Evolutionary conservation across 30 jellyfish, hydroid and myxozoan species (phyloP).

Genomic region (Aurelia sp.): DNA sequence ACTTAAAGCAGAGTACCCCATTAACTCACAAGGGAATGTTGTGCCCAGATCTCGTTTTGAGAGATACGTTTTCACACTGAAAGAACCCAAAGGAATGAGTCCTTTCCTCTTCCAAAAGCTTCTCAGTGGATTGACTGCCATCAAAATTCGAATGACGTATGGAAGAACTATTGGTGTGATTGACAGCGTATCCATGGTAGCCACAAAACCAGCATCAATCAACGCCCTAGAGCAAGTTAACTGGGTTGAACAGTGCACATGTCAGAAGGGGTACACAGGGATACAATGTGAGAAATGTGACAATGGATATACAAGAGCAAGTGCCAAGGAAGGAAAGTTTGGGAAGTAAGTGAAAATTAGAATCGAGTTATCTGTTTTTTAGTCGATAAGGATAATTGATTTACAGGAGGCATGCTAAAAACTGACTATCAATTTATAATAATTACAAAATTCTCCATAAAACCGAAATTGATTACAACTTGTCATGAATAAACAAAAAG

Average conservation of each 20-base stretch:
- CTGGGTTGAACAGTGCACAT: conserved; percentile 92
- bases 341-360: conserved; percentile 63
- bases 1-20: conserved; percentile 75
- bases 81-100: conserved; percentile 89
- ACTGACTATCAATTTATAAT: too few relatives aligned
- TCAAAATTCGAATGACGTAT: conserved; percentile 87
- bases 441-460: too few relatives aligned
- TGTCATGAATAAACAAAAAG: too few relatives aligned
- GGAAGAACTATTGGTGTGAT: conserved; percentile 71
- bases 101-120: conserved; percentile 80
- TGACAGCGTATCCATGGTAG: conserved; percentile 63
- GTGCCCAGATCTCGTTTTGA: conserved; percentile 75
- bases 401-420: too few relatives aligned
- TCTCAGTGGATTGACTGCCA: conserved; percentile 79
- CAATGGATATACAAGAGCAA: conserved; percentile 88
- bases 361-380: too few relatives aligned
- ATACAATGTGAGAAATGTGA: conserved; percentile 88
- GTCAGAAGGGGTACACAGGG: conserved; percentile 92
- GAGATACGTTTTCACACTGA: conserved; percentile 49
- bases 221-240: conserved; percentile 89
- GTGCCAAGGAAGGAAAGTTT: conserved; percentile 63
- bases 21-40: conserved; percentile 76
- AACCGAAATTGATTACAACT: too few relatives aligned
- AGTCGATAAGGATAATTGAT: too few relatives aligned
- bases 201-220: conserved; percentile 77